Evolutionary conservation across 2,113 vertebrate species (phyloP).

Genomic region (Caracal caracal): DNA sequence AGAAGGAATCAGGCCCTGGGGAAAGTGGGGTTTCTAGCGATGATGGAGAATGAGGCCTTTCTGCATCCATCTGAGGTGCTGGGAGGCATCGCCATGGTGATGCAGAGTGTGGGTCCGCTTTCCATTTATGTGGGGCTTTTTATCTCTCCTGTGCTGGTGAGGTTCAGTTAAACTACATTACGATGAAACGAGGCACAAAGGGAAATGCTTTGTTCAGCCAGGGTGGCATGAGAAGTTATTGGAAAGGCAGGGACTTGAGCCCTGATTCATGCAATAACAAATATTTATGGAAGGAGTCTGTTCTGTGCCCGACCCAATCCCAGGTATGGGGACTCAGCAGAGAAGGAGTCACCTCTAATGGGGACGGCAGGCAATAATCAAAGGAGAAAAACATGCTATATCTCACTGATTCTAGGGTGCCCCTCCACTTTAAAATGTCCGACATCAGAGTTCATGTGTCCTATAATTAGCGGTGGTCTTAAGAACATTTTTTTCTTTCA

Average conservation of each 20-base stretch:
- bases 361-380: neutral
- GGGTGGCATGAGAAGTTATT: neutral
- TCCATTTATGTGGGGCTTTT: neutral
- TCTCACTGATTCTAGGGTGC: neutral
- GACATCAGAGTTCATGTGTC: neutral
- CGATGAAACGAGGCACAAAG: neutral
- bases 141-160: neutral
- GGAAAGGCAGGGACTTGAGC: neutral
- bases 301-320: neutral
- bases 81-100: neutral
- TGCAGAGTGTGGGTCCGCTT: neutral
- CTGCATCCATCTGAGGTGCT: neutral
- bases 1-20: neutral
- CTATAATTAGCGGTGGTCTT: neutral
- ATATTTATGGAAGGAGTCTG: neutral
- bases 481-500: conserved; percentile 3
- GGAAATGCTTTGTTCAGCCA: neutral
- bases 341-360: neutral
- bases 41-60: neutral
- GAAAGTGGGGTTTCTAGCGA: neutral
- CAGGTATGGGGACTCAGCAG: neutral
- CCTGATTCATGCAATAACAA: neutral
- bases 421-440: neutral
- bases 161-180: neutral
- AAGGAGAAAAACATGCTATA: neutral